Percentiles rank a stretch among this genome's conserved stretches.
Evolutionary conservation across 2,113 vertebrate genomes (phyloP).

Genomic region (Cacatua alba): DNA sequence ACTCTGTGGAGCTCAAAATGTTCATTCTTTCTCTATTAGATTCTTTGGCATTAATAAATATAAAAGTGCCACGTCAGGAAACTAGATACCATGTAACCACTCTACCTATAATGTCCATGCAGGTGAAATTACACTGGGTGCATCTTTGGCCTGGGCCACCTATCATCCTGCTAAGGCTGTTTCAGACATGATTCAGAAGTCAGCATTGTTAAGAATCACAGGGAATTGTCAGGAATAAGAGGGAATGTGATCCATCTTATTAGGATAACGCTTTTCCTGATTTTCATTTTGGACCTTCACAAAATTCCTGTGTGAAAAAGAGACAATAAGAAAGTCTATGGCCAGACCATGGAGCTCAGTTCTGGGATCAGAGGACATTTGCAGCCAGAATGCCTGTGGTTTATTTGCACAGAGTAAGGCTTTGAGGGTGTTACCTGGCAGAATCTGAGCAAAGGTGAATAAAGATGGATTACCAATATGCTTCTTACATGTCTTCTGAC

Average conservation of each 20-base stretch:
- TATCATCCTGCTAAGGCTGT: neutral
- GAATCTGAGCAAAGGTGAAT: neutral
- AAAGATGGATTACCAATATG: neutral
- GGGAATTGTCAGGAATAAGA: neutral
- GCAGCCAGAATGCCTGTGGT: neutral
- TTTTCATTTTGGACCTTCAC: neutral
- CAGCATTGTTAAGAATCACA: neutral
- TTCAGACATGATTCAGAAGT: neutral
- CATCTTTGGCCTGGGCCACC: neutral
- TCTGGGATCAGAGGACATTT: neutral
- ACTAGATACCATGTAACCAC: neutral
- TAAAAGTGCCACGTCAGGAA: neutral
- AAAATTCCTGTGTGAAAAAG: neutral
- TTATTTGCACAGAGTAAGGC: neutral
- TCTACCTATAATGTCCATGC: neutral
- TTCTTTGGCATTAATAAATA: neutral
- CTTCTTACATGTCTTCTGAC: neutral
- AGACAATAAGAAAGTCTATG: neutral
- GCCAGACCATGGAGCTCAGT: fast-evolving
- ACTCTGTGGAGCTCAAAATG: neutral
- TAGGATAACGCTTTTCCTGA: neutral
- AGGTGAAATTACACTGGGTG: neutral
- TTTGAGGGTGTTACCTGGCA: neutral
- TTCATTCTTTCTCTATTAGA: neutral
- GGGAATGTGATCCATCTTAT: neutral